Base-by-base conservation (phyloP, 2,113 vertebrate species). In the Gymnarchus niloticus region DNA sequence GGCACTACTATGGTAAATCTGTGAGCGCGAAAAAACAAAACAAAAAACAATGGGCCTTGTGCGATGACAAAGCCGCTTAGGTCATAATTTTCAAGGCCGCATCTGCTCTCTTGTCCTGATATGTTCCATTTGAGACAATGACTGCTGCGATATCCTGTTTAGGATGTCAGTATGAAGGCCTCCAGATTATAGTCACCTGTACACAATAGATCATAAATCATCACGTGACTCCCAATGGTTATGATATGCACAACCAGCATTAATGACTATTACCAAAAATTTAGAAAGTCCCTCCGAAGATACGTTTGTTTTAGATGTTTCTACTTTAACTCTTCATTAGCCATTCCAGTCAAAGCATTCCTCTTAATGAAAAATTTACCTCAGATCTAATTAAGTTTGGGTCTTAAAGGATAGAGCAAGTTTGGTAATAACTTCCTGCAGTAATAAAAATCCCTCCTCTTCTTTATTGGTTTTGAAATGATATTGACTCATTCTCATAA, bases 401-500 rank as follows among this genome's bases (percentile, higher is more conserved):
- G 84, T 76, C 84, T 85, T 85, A 54, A 85, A 76, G 65, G 84
- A 85, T 85, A 52, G 44, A 85, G 84, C 48, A 52, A 85, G 84
- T 69, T 33, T 73, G 84, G 46, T 85, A 85, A 85, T 85, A 85
- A 73, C 61, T 85, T 76, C 33, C 73, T 51, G 33, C 61, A 52
- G 65, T 85, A 85, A 76, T 85, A 61, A 85, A 85, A 69, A 85
- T 9, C 59, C 46, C 28, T 37, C 28, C 48, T 28, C 49, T 80
- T 85, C 65, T 85, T 85, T 77, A 77, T 85, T 76, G 65, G 84
- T 73, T 85, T 77, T 85, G 65, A 76, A 85, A 76, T 85, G 6
- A 85, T 85, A 85, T 85, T 85, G 84, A 85, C 65, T 85, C 48
- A 85, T 85, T 85, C 84, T 61, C 61, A 85, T 85, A 49, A 85